A percentile compares a stretch with the other conserved stretches of the same genome.
Conservation (phyloP, 2,888 invertebrate genomes). For the Lydus trimaculatus region DNA sequence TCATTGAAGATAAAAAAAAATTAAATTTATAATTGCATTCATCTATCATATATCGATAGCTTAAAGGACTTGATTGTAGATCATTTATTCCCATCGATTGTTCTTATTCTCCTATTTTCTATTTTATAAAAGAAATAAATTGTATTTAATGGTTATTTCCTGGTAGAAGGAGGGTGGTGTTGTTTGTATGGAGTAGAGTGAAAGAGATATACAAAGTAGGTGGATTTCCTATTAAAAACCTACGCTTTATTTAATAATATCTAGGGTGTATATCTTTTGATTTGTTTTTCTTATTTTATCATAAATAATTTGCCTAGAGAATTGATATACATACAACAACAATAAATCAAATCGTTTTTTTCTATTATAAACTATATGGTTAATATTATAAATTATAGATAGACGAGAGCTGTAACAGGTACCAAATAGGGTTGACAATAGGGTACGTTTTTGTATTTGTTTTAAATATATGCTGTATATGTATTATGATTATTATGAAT, state of each 20-base stretch:
- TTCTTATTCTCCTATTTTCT: not conserved
- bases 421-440: not conserved
- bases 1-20: not conserved
- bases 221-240: slow-evolving; percentile 2
- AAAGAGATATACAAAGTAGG: not conserved
- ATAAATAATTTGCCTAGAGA: not conserved
- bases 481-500: too few species aligned
- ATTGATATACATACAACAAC: not conserved
- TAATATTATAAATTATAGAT: not conserved
- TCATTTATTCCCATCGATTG: not conserved
- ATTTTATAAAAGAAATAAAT: not conserved
- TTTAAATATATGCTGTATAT: not conserved
- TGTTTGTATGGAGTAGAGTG: not conserved
- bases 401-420: not conserved
- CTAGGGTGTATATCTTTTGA: not conserved
- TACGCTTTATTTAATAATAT: not conserved
- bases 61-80: not conserved
- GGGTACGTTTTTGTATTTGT: not conserved
- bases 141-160: not conserved
- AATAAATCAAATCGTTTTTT: not conserved
- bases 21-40: too few species aligned
- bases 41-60: too few species aligned
- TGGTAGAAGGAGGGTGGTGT: not conserved
- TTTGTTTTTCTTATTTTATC: not conserved
- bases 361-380: not conserved